Percentiles rank a stretch among this genome's conserved stretches.
These are phyloP conservation scores for Cheilosia grossa DNA, from an alignment of 2,888 invertebrate species.

Conservation along the genomic window DNA sequence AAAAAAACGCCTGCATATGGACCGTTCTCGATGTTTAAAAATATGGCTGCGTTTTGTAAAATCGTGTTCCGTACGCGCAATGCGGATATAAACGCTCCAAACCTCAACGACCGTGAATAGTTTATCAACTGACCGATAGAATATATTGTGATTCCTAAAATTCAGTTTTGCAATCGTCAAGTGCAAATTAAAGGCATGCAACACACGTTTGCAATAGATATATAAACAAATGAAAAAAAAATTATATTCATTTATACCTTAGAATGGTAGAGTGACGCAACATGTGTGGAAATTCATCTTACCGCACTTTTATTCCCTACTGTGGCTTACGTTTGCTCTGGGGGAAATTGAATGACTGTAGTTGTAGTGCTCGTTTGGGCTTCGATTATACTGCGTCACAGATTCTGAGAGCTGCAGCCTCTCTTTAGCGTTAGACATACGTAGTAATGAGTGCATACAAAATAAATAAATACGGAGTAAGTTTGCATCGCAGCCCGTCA, in stretches of 20 bases:
- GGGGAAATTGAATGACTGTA: slow-evolving; percentile 20
- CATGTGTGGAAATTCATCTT: slow-evolving; percentile 20
- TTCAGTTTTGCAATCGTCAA: neutral
- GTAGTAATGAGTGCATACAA: too few relatives aligned
- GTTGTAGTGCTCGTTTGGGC: neutral
- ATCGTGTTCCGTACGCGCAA: neutral
- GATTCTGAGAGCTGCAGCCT: neutral
- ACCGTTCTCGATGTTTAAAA: too few relatives aligned
- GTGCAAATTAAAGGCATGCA: slow-evolving; percentile 20
- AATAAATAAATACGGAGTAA: too few relatives aligned
- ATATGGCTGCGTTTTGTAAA: neutral
- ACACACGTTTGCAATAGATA: slow-evolving; percentile 14
- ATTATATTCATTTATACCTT: slow-evolving; percentile 46
- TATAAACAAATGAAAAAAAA: slow-evolving; percentile 4
- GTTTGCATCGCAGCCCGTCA: too few relatives aligned
- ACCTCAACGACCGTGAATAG: slow-evolving; percentile 18
- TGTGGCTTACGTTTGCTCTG: slow-evolving; percentile 12
- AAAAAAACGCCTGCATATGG: too few relatives aligned
- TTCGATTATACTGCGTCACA: neutral
- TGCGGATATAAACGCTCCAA: neutral
- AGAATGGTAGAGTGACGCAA: slow-evolving; percentile 33
- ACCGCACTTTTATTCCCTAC: slow-evolving; percentile 20
- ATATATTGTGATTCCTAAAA: slow-evolving; percentile 4
- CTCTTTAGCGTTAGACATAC: neutral
- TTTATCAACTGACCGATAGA: slow-evolving; percentile 19